A percentile compares a stretch with the other conserved stretches of the same genome.
These are phyloP conservation scores for Actenoides lindsayi DNA, from an alignment of 2,113 vertebrate species.

Conservation along the genomic window DNA sequence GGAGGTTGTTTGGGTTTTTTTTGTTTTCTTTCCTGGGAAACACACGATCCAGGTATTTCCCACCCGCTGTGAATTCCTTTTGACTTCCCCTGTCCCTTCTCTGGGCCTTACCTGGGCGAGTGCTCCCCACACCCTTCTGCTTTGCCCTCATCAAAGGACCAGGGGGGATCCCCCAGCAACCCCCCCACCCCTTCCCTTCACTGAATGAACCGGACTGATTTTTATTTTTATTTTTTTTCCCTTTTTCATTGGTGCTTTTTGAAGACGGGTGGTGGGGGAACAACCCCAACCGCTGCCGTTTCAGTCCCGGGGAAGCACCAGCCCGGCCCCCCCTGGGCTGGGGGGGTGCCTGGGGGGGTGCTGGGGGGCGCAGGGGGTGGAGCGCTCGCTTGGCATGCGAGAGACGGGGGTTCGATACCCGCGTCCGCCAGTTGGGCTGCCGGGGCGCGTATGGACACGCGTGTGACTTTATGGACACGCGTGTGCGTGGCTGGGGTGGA, in stretches of 20 bases:
- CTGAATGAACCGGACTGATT: background rate
- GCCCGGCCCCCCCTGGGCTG: no score
- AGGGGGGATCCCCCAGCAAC: background rate
- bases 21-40: background rate
- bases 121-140: background rate
- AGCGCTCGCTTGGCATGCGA: no score
- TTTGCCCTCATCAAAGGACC: background rate
- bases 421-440: no score
- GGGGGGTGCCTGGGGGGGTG: no score
- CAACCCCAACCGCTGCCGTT: no score
- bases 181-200: background rate
- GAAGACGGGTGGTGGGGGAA: no score
- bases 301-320: no score
- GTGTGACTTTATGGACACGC: no score
- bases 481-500: no score
- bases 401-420: no score
- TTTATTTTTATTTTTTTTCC: background rate
- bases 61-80: background rate
- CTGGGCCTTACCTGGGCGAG: background rate
- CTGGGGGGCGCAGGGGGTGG: no score
- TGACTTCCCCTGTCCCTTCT: background rate
- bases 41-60: background rate
- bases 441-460: no score
- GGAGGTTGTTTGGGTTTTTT: background rate
- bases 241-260: background rate